These are phyloP conservation scores for Spondyliosoma cantharus DNA, from an alignment of 2,797 vertebrate genomes.

Conservation along the genomic window DNA sequence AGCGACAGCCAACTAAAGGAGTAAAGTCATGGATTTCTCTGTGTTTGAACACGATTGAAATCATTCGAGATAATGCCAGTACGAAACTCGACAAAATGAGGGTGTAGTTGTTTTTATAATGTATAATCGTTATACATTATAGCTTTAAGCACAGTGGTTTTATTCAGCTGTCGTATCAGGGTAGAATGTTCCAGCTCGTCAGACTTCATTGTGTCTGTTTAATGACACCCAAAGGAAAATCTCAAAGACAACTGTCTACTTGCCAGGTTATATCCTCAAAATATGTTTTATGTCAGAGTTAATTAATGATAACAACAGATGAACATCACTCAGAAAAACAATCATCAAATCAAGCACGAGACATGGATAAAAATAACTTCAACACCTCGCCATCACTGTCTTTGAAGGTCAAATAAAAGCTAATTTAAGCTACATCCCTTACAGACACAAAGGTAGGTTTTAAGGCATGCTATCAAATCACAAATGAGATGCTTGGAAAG, in stretches of 20 bases:
- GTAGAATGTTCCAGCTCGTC: not conserved
- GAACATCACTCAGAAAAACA: conserved; percentile 10
- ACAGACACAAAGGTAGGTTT: conserved; percentile 42
- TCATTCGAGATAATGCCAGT: no score
- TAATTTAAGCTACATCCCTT: conserved; percentile 32
- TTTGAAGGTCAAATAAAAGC: conserved; percentile 38
- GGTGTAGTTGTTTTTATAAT: no score
- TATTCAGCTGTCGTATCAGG: not conserved
- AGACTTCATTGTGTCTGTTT: no score
- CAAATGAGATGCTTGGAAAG: conserved; percentile 35
- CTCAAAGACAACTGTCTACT: not conserved
- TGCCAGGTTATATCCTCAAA: not conserved
- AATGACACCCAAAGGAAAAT: not conserved
- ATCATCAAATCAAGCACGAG: conserved; percentile 21
- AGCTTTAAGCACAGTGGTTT: not conserved
- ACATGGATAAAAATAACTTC: conserved; percentile 50
- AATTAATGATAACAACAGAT: conserved; percentile 34
- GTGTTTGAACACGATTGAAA: no score
- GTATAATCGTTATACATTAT: no score
- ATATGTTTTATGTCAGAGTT: conserved; percentile 30
- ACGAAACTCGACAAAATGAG: no score
- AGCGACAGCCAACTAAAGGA: no score
- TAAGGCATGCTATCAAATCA: conserved; percentile 22
- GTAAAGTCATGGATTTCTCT: no score
- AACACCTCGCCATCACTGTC: conserved; percentile 21